These are phyloP conservation scores for Salvator merianae DNA, from an alignment of 2,113 vertebrate species.

Conservation along the genomic window DNA sequence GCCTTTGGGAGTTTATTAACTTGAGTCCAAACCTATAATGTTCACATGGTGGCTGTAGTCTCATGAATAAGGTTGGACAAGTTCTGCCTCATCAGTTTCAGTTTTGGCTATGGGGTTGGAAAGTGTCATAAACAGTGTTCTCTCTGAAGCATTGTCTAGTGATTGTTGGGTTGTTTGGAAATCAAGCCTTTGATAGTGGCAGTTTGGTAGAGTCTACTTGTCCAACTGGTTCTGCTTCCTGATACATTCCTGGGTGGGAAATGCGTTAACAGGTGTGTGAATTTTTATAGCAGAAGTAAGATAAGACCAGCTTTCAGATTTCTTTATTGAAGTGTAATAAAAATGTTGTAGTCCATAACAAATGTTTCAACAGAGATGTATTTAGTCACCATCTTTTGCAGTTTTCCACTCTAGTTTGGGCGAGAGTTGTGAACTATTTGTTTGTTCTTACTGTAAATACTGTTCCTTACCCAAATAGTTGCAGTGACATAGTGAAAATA, in stretches of 20 bases:
- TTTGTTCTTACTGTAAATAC: background rate
- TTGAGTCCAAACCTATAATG: no score
- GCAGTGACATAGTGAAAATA: no score
- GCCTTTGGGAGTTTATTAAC: no score
- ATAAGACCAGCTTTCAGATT: background rate
- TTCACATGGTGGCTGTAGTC: no score
- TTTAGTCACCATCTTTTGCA: background rate
- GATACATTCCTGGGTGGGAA: background rate
- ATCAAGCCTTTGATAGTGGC: background rate
- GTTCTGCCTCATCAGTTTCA: no score
- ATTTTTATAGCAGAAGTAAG: background rate
- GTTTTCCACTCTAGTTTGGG: background rate
- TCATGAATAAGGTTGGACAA: no score
- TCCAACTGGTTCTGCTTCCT: background rate
- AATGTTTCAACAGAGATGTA: background rate
- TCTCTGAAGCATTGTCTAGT: background rate
- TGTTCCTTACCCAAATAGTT: no score
- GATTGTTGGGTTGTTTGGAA: background rate
- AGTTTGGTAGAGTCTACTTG: background rate
- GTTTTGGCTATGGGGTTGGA: no score
- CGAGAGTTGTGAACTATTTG: background rate
- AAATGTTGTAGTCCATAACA: background rate
- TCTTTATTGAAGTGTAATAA: background rate
- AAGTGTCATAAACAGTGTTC: no score
- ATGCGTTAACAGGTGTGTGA: background rate